Evolutionary conservation across 35 echinoderm and acorn worm species (phyloP), one percentile per base, ranked within the genome.

Genomic region (Antedon bifida): DNA sequence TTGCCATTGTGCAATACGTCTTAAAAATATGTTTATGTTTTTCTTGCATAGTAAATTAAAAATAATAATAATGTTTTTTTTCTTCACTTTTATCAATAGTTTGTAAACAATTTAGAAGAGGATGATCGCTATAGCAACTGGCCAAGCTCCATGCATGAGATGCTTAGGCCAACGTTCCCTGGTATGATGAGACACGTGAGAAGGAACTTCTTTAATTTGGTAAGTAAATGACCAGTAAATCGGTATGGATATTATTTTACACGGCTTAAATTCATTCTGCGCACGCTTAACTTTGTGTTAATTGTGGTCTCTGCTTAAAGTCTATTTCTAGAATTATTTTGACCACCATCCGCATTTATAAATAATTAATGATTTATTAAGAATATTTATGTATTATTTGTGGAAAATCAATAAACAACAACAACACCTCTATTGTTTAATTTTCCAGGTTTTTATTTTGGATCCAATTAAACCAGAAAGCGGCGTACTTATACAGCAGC

Each of bases 141-240:
- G 95, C 90, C 85, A 5, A 19, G 76, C 12, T 21, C 77, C 14
- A 84, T 93, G 46, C 95, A 99, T 42, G 95, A 99, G 74, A 81
- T 93, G 39, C 86, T 99, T 0, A 83, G 95, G 45, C 95, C 95
- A 1, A 85, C 88, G 5, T 99, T 99, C 81, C 95, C 95, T 16
- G 95, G 95, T 5, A 99, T 99, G 95, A 86, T 92, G 77, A 85
- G 90, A 39, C 85, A 93, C 45, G 89, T 93, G 30, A 83, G 75
- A 73, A 93, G 88, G 81, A 99, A 93, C 38, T 86, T 99, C 75
- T 99, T 99, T 73, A 91, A 99, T 77, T 73, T 99, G 85, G 95
- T 99, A 84, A 99, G 95, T 76, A 0, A 34, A 19, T 32, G 34
- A 7, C 32, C 35, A 4, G 76, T 17, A 78, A 78, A 80, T 33